Base-by-base conservation (phyloP, 1,140 invertebrate species). In the Parasteatoda tepidariorum region DNA sequence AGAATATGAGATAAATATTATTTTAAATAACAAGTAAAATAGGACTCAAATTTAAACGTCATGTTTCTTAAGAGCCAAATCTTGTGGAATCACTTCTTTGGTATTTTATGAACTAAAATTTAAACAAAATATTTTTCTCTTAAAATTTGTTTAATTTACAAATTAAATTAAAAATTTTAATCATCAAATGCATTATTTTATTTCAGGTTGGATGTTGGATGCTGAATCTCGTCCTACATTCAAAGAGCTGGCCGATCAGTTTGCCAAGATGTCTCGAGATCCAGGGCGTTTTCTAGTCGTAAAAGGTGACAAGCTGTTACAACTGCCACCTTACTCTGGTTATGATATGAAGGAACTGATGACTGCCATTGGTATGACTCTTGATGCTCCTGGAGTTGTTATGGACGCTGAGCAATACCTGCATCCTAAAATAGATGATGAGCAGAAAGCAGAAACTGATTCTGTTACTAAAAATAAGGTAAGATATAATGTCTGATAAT, bases 221-320 rank as follows among this genome's bases (percentile, higher is more conserved):
- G 95, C 97, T 0, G 97, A 99, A 85, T 95, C 94, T 85, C 91
- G 98, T 73, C 98, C 98, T 0, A 93, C 93, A n/a, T 99, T 99
- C 88, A 94, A 95, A 87, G 95, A 98, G 88, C 89, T 99, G 9
- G 95, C 95, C 0, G 95, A 97, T 57, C 96, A 97, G 68, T 99
- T 99, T 90, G 94, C 95, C 0, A 97, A 98, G 88, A 99, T 98
- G 94, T 94, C 97, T 0, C 91, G 95, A 62, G 97, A 99, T 90
- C 97, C 98, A 33, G 96, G 97, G 26, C 91, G 97, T 55, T 99
- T 98, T 89, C 91, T 99, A 68, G 96, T 95, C 57, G 98, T 98
- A 88, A 93, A 93, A 84, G 96, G 96, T 11, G 96, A 98, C 88
- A 95, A 94, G 88, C 93, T 97, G 86, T 95, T 97, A 93, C 92